phyloP scores from a whole-genome alignment of 2,113 vertebrate species.

The Myiagra hebetior region DNA sequence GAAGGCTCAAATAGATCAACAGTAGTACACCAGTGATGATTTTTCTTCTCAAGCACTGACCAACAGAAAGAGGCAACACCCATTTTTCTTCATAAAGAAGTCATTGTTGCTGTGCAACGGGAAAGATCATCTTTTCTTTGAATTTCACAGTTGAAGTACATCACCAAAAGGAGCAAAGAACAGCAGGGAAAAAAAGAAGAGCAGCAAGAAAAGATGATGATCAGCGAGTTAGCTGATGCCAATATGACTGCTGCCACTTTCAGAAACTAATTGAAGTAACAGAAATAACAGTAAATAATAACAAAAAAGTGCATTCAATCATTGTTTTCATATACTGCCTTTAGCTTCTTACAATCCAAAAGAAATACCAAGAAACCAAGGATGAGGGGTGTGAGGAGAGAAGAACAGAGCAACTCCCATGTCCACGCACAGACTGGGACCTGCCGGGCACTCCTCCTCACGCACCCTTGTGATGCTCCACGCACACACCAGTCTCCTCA shows the following conservation, averaged over 20 bases:
- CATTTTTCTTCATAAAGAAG: background rate
- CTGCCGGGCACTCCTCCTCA: rapidly evolving
- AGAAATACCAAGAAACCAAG: background rate
- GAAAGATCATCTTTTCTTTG: background rate
- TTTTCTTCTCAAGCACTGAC: background rate
- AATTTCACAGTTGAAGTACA: conserved; percentile 18
- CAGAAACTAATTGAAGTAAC: background rate
- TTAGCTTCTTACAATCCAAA: background rate
- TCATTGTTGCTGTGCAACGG: background rate
- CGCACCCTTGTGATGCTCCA: rapidly evolving
- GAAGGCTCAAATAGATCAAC: background rate
- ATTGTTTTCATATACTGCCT: background rate
- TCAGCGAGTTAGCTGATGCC: background rate
- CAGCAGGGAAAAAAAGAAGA: background rate
- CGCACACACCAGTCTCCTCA: background rate
- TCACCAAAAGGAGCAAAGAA: background rate
- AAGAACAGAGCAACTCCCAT: background rate
- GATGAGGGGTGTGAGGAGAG: rapidly evolving
- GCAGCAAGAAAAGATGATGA: background rate
- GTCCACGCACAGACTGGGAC: background rate
- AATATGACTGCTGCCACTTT: background rate
- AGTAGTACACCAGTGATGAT: background rate
- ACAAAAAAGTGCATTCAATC: background rate
- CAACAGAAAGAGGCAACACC: background rate
- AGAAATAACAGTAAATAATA: background rate